These are phyloP conservation scores for Nyctalus aviator DNA, from an alignment of 2,797 vertebrate genomes.

Conservation along the genomic window DNA sequence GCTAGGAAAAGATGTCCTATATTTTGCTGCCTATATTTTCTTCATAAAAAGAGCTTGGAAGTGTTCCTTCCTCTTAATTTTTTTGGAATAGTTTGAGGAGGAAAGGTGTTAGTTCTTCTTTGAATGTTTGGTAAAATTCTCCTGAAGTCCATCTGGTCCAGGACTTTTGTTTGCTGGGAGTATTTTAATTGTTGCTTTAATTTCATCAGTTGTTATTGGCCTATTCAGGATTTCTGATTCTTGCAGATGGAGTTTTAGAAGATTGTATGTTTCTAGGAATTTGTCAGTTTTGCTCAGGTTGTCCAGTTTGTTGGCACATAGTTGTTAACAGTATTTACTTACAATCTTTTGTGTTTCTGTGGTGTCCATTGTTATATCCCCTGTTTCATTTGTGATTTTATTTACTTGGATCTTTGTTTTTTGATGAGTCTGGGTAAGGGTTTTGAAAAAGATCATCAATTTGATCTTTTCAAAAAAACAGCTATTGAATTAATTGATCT, in stretches of 20 bases:
- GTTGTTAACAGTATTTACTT: neutral
- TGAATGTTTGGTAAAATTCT: neutral
- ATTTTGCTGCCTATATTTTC: too few relatives aligned
- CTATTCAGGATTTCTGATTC: neutral
- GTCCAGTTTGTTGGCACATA: neutral
- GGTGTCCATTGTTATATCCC: neutral
- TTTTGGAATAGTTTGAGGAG: neutral
- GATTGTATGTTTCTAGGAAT: neutral
- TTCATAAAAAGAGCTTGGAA: neutral
- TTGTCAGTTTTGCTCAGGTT: neutral
- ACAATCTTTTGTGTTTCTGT: neutral
- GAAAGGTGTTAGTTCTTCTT: neutral
- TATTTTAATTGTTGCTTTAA: neutral
- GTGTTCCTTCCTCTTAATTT: neutral
- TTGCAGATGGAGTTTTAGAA: neutral
- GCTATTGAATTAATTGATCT: neutral
- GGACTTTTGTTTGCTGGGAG: neutral
- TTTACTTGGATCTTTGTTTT: neutral
- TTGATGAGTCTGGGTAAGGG: neutral
- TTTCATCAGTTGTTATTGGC: neutral
- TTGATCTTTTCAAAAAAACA: neutral
- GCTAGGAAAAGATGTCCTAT: too few relatives aligned
- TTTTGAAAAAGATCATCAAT: neutral
- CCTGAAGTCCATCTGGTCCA: neutral
- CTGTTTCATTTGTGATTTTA: neutral